phyloP scores from a whole-genome alignment of 2,797 vertebrate species.

The Ctenosaura bakeri region DNA sequence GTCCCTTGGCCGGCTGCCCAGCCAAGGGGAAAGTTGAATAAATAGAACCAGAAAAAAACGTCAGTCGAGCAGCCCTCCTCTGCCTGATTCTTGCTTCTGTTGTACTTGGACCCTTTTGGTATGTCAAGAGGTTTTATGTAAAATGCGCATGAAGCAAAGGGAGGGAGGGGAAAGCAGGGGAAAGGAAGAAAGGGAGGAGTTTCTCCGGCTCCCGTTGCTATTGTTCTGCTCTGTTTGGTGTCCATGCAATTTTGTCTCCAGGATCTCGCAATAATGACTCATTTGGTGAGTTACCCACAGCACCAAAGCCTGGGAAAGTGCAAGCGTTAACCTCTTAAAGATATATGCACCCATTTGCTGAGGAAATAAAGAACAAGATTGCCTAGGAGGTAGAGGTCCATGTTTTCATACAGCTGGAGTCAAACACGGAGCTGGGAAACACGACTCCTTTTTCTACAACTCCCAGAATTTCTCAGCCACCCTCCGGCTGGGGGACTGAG shows the following conservation, averaged over 20 bases:
- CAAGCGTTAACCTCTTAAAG: constrained; percentile 72
- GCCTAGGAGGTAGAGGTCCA: not conserved
- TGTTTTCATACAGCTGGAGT: not conserved
- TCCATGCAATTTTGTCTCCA: constrained; percentile 67
- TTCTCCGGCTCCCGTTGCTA: constrained; percentile 55
- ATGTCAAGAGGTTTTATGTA: not conserved
- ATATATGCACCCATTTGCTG: constrained; percentile 30
- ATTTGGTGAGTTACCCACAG: constrained; percentile 70
- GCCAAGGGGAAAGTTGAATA: not conserved
- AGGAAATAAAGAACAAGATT: rapidly evolving
- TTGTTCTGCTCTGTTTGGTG: constrained; percentile 67
- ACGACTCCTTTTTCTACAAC: too few species aligned
- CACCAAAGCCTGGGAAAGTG: constrained; percentile 75
- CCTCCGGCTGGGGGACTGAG: too few species aligned
- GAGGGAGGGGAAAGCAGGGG: not conserved
- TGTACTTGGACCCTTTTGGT: not conserved
- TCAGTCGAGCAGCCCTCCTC: not conserved
- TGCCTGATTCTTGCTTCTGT: not conserved
- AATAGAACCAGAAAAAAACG: not conserved
- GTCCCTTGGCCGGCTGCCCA: constrained; percentile 26
- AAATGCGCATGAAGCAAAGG: not conserved
- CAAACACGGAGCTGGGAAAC: not conserved
- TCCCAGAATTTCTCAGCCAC: too few species aligned
- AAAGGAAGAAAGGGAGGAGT: constrained; percentile 57
- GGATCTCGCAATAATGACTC: constrained; percentile 73